phyloP scores from a whole-genome alignment of 2,797 vertebrate genomes.

The Anguilla anguilla region DNA sequence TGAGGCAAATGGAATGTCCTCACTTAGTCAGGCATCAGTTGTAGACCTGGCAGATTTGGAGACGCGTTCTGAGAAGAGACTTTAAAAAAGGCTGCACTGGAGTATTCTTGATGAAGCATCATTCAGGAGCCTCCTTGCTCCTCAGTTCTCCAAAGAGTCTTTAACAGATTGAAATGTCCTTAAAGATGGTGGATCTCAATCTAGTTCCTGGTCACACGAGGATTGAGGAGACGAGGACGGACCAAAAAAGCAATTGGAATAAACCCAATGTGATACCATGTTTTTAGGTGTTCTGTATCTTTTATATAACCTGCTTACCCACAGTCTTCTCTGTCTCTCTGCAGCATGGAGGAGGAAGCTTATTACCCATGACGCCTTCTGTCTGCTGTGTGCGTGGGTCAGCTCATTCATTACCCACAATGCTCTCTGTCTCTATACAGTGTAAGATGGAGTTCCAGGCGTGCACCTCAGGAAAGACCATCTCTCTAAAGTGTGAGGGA shows the following conservation, averaged over 20 bases:
- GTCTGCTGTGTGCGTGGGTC: neutral
- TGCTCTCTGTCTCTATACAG: slow-evolving; percentile 64
- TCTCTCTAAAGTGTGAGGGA: slow-evolving; percentile 85
- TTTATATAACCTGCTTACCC: neutral
- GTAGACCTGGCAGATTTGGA: neutral
- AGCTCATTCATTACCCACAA: slow-evolving; percentile 24
- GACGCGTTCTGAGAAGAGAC: no score
- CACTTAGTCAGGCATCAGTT: neutral
- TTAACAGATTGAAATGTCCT: neutral
- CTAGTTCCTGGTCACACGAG: neutral
- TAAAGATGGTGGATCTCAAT: neutral
- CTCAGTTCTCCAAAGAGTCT: neutral
- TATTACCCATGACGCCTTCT: neutral
- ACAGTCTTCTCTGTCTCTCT: neutral
- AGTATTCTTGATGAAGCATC: no score
- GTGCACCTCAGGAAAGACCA: slow-evolving; percentile 83
- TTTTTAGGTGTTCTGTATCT: neutral
- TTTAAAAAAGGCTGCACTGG: no score
- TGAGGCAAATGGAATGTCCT: neutral
- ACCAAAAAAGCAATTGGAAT: neutral
- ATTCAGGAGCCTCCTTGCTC: neutral
- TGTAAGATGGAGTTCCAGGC: slow-evolving; percentile 94
- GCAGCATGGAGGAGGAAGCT: neutral
- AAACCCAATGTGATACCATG: neutral
- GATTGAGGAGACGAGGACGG: neutral